phyloP scores from a whole-genome alignment of 2,888 invertebrate genomes.

The Ephialtes manifestator region DNA sequence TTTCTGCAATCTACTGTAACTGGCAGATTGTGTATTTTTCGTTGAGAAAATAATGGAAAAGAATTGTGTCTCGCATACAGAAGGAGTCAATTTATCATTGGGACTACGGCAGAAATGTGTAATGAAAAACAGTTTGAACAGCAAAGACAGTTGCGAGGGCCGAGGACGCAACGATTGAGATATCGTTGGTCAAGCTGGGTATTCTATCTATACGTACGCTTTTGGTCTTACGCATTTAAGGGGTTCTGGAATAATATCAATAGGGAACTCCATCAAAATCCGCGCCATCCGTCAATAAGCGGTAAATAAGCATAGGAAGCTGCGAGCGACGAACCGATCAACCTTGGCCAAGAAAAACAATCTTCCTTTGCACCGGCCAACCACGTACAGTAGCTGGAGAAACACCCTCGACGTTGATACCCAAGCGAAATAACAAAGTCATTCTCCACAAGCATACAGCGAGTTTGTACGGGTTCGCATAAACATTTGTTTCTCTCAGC shows the following conservation, averaged over 20 bases:
- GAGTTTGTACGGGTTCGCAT: conserved; percentile 59
- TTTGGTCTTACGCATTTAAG: not conserved
- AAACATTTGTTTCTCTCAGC: conserved; percentile 50
- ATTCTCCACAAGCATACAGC: conserved; percentile 32
- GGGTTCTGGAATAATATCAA: conserved; percentile 43
- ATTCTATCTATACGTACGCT: not conserved
- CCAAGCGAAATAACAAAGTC: conserved; percentile 57
- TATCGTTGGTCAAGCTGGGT: not conserved
- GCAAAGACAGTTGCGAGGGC: not conserved
- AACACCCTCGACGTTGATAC: conserved; percentile 48
- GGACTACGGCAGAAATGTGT: not conserved
- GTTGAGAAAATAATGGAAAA: not conserved
- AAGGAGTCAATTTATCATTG: not conserved
- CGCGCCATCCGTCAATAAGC: conserved; percentile 51
- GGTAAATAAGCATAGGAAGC: conserved; percentile 52
- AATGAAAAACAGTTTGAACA: conserved; percentile 1
- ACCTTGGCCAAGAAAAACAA: conserved; percentile 64
- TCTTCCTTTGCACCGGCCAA: conserved; percentile 16
- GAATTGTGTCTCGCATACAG: not conserved
- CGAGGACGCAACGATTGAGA: not conserved
- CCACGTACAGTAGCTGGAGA: conserved; percentile 1
- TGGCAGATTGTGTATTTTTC: not conserved
- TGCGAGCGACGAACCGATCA: conserved; percentile 41
- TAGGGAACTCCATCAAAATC: conserved; percentile 36
- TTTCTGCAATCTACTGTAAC: not conserved